phyloP scores from a whole-genome alignment of 2,797 vertebrate genomes.

The Galaxias olidus region DNA sequence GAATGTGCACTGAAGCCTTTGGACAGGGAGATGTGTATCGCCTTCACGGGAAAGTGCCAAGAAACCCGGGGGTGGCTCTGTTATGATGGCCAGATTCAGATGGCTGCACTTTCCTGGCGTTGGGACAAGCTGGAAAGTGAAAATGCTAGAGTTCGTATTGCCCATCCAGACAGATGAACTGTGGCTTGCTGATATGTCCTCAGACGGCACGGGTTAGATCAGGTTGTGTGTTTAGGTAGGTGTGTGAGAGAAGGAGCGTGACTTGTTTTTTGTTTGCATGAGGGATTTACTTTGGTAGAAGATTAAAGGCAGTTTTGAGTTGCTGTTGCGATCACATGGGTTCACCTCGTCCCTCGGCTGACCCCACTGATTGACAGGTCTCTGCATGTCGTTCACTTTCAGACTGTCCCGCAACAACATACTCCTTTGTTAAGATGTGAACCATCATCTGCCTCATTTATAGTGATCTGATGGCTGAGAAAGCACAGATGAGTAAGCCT shows the following conservation, averaged over 20 bases:
- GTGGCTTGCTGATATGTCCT: neutral
- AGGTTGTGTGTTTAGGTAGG: neutral
- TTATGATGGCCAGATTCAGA: conserved; percentile 20
- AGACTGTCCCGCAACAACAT: no score
- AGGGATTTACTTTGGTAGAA: neutral
- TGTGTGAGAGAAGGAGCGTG: no score
- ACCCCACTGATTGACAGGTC: neutral
- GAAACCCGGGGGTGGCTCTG: conserved; percentile 30
- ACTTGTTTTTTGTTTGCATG: neutral
- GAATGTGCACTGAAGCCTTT: conserved; percentile 18
- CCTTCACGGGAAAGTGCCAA: conserved; percentile 19
- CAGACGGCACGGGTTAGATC: neutral
- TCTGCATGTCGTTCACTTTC: no score
- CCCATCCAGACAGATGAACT: neutral
- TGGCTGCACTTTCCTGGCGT: conserved; percentile 17
- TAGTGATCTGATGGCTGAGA: no score
- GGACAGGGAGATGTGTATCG: neutral
- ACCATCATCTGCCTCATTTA: no score
- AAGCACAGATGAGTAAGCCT: no score
- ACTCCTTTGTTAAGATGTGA: no score
- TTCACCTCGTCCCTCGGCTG: neutral
- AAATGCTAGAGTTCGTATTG: conserved; percentile 12
- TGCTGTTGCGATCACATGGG: neutral
- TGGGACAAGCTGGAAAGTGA: conserved; percentile 8
- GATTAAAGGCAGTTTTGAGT: neutral